phyloP scores from a whole-genome alignment of 2,888 invertebrate genomes.

The Epirrhoe alternata region DNA sequence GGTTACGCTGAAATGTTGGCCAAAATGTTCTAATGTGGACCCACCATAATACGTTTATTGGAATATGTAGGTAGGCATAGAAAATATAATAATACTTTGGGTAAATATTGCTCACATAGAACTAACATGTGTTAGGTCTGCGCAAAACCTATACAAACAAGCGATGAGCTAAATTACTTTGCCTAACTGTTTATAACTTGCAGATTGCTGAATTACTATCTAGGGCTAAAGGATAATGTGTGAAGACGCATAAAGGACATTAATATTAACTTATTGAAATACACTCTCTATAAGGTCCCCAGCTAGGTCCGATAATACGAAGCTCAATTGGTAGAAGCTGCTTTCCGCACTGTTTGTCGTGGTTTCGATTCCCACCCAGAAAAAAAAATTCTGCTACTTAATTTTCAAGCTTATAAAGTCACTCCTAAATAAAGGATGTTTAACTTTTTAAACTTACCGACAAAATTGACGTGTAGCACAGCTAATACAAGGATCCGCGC shows the following conservation, averaged over 20 bases:
- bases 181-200: conserved; percentile 10
- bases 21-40: too few relatives aligned
- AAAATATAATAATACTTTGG: background rate
- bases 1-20: too few relatives aligned
- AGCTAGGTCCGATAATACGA: too few relatives aligned
- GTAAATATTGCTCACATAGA: background rate
- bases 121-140: background rate
- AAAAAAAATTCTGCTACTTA: too few relatives aligned
- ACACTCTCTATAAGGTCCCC: too few relatives aligned
- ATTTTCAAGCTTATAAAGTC: too few relatives aligned
- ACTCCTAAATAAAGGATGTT: too few relatives aligned
- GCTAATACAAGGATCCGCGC: conserved; percentile 75
- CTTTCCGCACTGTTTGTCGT: too few relatives aligned
- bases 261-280: too few relatives aligned
- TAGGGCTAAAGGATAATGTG: conserved; percentile 13
- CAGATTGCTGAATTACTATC: conserved; percentile 24
- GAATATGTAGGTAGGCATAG: background rate
- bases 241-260: background rate
- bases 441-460: conserved; percentile 62
- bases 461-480: conserved; percentile 78
- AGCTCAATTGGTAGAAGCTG: too few relatives aligned
- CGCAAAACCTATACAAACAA: conserved; percentile 53
- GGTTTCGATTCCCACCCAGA: too few relatives aligned
- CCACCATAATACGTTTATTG: too few relatives aligned
- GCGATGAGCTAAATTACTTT: conserved; percentile 32